Conservation (phyloP, 1,140 invertebrate genomes). For the Vanessa tameamea region DNA sequence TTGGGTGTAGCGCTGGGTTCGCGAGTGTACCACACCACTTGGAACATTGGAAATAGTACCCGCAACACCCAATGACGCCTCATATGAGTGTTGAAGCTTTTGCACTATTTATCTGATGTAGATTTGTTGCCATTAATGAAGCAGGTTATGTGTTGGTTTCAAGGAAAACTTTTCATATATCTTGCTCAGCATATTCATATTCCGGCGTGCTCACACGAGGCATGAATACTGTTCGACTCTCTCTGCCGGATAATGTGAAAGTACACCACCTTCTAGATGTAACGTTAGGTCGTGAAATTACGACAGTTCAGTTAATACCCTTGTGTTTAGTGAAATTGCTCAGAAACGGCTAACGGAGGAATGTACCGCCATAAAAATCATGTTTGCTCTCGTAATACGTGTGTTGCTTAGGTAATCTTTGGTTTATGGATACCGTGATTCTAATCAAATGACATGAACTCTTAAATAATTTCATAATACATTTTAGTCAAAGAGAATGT, state of each 20-base stretch:
- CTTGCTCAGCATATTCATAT: not conserved
- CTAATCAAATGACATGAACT: not conserved
- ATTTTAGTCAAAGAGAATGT: too few relatives aligned
- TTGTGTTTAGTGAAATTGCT: not conserved
- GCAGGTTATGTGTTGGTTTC: too few relatives aligned
- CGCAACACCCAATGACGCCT: too few relatives aligned
- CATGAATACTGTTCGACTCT: not conserved
- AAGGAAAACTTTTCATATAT: too few relatives aligned
- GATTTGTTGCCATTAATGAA: not conserved
- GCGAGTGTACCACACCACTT: not conserved
- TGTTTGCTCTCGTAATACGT: conserved; percentile 37
- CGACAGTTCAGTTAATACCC: not conserved
- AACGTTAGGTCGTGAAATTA: not conserved
- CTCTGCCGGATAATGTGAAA: not conserved
- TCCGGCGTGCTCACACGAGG: not conserved
- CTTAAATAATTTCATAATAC: too few relatives aligned
- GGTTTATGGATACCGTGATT: conserved; percentile 40
- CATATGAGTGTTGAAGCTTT: too few relatives aligned
- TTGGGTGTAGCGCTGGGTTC: not conserved
- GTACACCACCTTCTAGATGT: conserved; percentile 1
- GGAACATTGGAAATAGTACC: too few relatives aligned
- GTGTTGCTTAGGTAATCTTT: conserved; percentile 45
- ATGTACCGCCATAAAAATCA: conserved; percentile 44
- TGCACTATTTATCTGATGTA: not conserved
- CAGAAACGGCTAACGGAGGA: conserved; percentile 27